Evolutionary conservation across 2,888 invertebrate species (phyloP).

Genomic region (Drosophila macrospina): DNA sequence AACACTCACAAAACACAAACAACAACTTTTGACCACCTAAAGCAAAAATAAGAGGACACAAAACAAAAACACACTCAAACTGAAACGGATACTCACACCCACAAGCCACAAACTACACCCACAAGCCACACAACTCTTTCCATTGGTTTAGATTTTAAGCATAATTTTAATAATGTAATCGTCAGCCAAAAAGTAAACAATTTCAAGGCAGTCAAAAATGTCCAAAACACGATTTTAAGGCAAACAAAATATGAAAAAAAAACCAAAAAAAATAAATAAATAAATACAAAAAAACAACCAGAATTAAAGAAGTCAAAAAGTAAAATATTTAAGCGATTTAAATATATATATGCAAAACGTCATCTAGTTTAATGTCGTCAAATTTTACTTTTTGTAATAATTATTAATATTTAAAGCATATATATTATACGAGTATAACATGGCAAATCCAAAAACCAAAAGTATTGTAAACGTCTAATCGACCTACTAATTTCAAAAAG

Average conservation of each 20-base stretch:
- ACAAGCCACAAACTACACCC: constrained; percentile 36
- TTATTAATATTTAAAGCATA: constrained; percentile 79
- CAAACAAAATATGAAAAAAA: constrained; percentile 28
- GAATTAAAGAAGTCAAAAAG: constrained; percentile 60
- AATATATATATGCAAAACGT: constrained; percentile 72
- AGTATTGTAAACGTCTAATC: constrained; percentile 71
- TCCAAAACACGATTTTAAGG: constrained; percentile 77
- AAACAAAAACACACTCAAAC: constrained; percentile 13
- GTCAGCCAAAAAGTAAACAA: constrained; percentile 68
- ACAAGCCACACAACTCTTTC: constrained; percentile 60
- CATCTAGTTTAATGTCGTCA: constrained; percentile 84
- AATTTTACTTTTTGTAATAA: constrained; percentile 84
- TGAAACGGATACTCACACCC: not conserved
- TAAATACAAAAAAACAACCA: too few species aligned
- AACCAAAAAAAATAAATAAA: too few species aligned
- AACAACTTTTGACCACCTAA: constrained; percentile 56
- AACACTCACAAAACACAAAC: constrained; percentile 9
- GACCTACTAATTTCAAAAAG: constrained; percentile 63
- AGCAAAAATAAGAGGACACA: constrained; percentile 28
- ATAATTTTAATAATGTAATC: constrained; percentile 79
- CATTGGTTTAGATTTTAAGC: constrained; percentile 84
- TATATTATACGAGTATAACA: constrained; percentile 66
- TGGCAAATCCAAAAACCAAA: constrained; percentile 56
- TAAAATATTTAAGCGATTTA: constrained; percentile 73
- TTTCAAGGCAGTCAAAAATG: constrained; percentile 68